Percentiles rank a stretch among this genome's conserved stretches.
phyloP scores from a whole-genome alignment of 2,888 invertebrate species.

The Ennomos erosarius region DNA sequence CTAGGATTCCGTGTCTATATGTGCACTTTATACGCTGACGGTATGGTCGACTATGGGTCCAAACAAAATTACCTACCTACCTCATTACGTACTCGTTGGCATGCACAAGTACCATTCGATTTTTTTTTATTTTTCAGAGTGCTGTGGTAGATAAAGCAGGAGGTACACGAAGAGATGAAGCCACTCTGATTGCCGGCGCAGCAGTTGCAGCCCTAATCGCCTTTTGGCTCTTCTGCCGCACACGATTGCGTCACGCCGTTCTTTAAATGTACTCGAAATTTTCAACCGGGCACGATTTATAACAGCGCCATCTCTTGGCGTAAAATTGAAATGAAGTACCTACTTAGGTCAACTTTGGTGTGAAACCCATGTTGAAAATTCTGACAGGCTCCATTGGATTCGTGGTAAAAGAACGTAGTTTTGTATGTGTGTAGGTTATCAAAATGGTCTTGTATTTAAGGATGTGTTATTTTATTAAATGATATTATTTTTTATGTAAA shows the following conservation, averaged over 20 bases:
- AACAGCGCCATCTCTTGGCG: conserved; percentile 24
- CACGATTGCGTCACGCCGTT: conserved; percentile 67
- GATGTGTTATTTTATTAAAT: too few species aligned
- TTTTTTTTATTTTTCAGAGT: conserved; percentile 61
- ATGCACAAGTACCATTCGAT: too few species aligned
- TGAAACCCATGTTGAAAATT: conserved; percentile 12
- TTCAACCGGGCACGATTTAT: conserved; percentile 13
- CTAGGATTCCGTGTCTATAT: too few species aligned
- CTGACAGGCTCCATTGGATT: conserved; percentile 23
- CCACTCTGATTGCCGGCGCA: conserved; percentile 73
- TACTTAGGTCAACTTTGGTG: not conserved
- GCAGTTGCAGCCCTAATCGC: conserved; percentile 75
- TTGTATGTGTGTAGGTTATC: conserved; percentile 19
- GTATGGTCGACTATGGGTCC: too few species aligned
- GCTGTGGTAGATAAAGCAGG: conserved; percentile 75
- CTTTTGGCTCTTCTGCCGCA: conserved; percentile 72
- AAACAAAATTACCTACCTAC: too few species aligned
- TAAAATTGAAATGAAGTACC: conserved; percentile 8
- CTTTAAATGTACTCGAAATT: conserved; percentile 54
- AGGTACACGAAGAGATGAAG: conserved; percentile 71
- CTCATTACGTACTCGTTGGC: too few species aligned
- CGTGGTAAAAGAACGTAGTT: conserved; percentile 9
- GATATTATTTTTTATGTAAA: too few species aligned
- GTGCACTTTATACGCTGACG: too few species aligned
- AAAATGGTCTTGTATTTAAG: conserved; percentile 3